These are phyloP conservation scores for Lasioglossum morio DNA, from an alignment of 2,888 invertebrate species.

Conservation along the genomic window DNA sequence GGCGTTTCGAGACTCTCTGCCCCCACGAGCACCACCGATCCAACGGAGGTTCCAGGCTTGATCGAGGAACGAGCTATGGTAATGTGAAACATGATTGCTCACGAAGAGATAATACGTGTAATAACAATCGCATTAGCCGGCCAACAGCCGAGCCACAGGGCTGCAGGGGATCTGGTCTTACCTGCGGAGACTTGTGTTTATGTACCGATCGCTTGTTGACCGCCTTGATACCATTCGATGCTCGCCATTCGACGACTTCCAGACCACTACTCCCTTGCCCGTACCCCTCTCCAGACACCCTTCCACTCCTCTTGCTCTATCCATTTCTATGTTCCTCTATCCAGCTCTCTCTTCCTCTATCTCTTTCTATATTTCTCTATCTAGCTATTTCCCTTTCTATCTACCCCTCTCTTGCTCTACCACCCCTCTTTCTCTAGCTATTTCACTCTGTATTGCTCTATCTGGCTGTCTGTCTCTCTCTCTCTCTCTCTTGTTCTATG, in stretches of 20 bases:
- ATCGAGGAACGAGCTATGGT: slow-evolving; percentile 75
- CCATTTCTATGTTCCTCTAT: no score
- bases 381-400: no score
- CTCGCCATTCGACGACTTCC: neutral
- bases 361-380: no score
- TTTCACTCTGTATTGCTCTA: no score
- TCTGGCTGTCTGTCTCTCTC: no score
- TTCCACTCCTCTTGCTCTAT: no score
- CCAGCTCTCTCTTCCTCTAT: no score
- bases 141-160: slow-evolving; percentile 59
- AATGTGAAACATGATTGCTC: slow-evolving; percentile 82
- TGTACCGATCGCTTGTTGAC: slow-evolving; percentile 38
- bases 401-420: no score
- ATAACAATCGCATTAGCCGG: slow-evolving; percentile 83
- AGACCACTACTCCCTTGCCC: neutral
- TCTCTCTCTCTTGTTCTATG: no score
- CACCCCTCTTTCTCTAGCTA: no score
- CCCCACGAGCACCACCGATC: slow-evolving; percentile 45
- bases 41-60: slow-evolving; percentile 54
- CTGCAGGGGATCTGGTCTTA: slow-evolving; percentile 77
- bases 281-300: neutral
- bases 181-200: slow-evolving; percentile 49
- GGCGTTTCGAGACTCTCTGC: slow-evolving; percentile 62
- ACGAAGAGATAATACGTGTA: slow-evolving; percentile 81
- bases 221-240: slow-evolving; percentile 22